Evolutionary conservation across 2,797 vertebrate genomes (phyloP).

Genomic region (Geotrypetes seraphini): DNA sequence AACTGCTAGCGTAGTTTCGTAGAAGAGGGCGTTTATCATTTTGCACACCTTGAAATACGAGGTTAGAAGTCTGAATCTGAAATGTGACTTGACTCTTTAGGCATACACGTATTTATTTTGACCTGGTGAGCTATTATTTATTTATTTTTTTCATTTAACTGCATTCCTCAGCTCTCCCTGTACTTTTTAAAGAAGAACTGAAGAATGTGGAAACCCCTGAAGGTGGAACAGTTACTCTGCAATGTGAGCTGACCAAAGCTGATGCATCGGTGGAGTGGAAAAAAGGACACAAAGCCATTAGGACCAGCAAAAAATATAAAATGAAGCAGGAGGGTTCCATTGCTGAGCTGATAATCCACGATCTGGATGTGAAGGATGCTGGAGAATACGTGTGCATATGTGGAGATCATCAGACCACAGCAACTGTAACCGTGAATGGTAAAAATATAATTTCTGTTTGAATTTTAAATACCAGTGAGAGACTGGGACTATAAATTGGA

Average conservation of each 20-base stretch:
- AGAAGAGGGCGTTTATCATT: too few species aligned
- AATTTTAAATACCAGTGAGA: too few species aligned
- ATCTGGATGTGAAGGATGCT: constrained; percentile 50
- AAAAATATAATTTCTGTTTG: not conserved
- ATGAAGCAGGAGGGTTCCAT: constrained; percentile 36
- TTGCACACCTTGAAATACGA: too few species aligned
- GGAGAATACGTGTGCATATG: constrained; percentile 60
- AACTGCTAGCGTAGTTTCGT: too few species aligned
- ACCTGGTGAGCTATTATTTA: too few species aligned
- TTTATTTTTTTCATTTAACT: too few species aligned
- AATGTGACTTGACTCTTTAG: too few species aligned
- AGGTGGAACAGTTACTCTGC: constrained; percentile 21
- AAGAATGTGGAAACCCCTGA: constrained; percentile 34
- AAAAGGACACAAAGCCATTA: constrained; percentile 42
- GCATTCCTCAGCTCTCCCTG: constrained; percentile 33
- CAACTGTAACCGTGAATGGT: constrained; percentile 1
- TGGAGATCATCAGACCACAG: constrained; percentile 32
- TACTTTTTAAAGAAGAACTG: constrained; percentile 37
- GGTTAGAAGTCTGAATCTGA: too few species aligned
- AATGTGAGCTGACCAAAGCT: constrained; percentile 49
- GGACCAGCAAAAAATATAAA: constrained; percentile 35
- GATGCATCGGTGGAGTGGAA: constrained; percentile 48
- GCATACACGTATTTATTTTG: too few species aligned
- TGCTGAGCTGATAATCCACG: constrained; percentile 53
- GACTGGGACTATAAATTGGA: too few species aligned